Evolutionary conservation across 2,797 vertebrate species (phyloP).

Genomic region (Myiotriccus ornatus): DNA sequence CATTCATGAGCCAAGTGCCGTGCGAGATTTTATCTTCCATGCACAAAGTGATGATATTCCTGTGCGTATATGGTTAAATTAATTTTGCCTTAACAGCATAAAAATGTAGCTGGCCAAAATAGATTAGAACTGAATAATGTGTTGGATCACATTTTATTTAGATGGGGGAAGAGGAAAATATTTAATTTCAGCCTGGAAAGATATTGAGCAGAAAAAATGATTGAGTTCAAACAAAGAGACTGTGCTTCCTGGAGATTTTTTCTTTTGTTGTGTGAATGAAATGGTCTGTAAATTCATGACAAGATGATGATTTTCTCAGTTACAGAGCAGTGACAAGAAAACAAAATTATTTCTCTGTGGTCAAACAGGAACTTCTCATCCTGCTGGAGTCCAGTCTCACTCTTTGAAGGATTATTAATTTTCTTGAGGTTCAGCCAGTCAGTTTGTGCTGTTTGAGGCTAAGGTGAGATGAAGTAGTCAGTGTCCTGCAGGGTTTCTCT

Average conservation of each 20-base stretch:
- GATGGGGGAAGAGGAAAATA: slow-evolving; percentile 28
- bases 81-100: slow-evolving; percentile 55
- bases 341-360: background rate
- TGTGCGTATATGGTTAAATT: slow-evolving; percentile 46
- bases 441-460: background rate
- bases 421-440: background rate
- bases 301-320: background rate
- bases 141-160: slow-evolving; percentile 32
- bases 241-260: fast-evolving
- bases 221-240: slow-evolving; percentile 42
- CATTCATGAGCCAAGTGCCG: slow-evolving; percentile 5
- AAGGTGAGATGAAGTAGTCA: background rate
- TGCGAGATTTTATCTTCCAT: slow-evolving; percentile 38
- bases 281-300: background rate
- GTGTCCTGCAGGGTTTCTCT: background rate
- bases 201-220: slow-evolving; percentile 27
- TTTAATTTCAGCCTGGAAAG: slow-evolving; percentile 10
- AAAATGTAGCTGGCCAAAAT: slow-evolving; percentile 40
- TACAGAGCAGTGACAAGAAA: background rate
- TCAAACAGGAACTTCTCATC: background rate
- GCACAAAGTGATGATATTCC: slow-evolving; percentile 24
- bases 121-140: slow-evolving; percentile 37
- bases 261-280: background rate
- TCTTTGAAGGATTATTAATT: background rate
- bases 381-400: background rate